These are phyloP conservation scores for Crocidura indochinensis DNA, from an alignment of 2,797 vertebrate genomes.

Conservation along the genomic window DNA sequence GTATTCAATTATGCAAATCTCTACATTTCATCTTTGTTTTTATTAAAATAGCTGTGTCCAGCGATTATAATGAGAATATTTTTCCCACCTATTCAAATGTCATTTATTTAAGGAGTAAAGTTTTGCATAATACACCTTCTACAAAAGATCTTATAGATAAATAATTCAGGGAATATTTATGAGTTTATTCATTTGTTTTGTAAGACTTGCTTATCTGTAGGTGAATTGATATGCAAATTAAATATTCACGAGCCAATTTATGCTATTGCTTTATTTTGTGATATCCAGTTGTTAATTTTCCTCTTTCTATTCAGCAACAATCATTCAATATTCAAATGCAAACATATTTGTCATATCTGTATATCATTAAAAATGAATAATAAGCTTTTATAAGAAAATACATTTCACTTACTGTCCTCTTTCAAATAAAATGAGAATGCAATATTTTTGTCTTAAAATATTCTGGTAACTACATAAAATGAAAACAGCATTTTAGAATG, in stretches of 20 bases:
- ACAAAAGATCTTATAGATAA: conserved; percentile 68
- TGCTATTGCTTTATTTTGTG: conserved; percentile 69
- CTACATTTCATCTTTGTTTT: conserved; percentile 48
- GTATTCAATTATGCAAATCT: conserved; percentile 64
- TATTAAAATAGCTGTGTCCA: conserved; percentile 39
- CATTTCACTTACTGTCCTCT: conserved; percentile 12
- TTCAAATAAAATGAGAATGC: conserved; percentile 26
- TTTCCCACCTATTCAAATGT: conserved; percentile 39
- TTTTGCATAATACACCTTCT: conserved; percentile 56
- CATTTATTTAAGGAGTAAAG: conserved; percentile 50
- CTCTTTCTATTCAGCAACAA: conserved; percentile 56
- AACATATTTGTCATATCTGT: conserved; percentile 34
- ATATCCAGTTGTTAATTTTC: conserved; percentile 70
- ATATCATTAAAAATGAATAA: conserved; percentile 66
- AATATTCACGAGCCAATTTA: conserved; percentile 77
- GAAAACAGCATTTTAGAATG: conserved; percentile 8
- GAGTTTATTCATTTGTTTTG: conserved; percentile 73
- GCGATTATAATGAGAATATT: conserved; percentile 58
- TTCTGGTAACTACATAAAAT: conserved; percentile 20
- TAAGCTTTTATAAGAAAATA: not conserved
- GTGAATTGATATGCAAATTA: conserved; percentile 70
- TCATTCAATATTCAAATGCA: conserved; percentile 68
- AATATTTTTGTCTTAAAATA: conserved; percentile 50
- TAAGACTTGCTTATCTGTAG: conserved; percentile 56
- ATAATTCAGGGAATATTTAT: conserved; percentile 79